phyloP scores from a whole-genome alignment of 1,140 invertebrate genomes.

The Drosophila ambigua region DNA sequence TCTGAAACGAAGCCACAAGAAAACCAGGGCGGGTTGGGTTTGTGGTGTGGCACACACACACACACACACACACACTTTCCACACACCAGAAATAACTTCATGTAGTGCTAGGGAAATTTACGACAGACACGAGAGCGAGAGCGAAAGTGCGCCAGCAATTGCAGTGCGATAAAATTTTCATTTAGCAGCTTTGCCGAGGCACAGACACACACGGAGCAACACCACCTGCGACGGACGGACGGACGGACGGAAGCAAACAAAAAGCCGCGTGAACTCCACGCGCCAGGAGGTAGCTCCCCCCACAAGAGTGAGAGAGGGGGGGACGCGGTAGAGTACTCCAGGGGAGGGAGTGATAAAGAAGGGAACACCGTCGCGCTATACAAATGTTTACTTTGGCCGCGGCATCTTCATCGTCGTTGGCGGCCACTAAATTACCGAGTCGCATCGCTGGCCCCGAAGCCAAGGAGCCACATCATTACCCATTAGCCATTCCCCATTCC shows the following conservation, averaged over 20 bases:
- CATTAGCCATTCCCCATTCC: conserved; percentile 25
- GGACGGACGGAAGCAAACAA: conserved; percentile 55
- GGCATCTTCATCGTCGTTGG: conserved; percentile 46
- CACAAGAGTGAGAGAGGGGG: background rate
- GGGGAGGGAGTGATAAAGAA: conserved; percentile 2
- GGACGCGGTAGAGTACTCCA: background rate
- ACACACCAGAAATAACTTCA: conserved; percentile 55
- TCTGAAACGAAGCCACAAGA: conserved; percentile 3
- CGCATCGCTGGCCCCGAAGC: conserved; percentile 28
- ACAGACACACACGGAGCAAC: conserved; percentile 32
- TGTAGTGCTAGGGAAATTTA: conserved; percentile 62
- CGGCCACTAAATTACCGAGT: conserved; percentile 71
- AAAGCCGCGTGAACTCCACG: conserved; percentile 54
- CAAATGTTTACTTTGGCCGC: conserved; percentile 73
- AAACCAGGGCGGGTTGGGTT: too few relatives aligned
- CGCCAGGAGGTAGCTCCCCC: conserved; percentile 20
- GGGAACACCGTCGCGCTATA: conserved; percentile 30
- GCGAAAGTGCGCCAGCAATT: conserved; percentile 61
- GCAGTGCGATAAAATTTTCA: conserved; percentile 76
- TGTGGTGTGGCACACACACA: background rate
- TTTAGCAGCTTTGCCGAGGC: conserved; percentile 52
- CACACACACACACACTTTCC: background rate
- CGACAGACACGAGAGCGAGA: conserved; percentile 1
- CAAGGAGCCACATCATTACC: conserved; percentile 55
- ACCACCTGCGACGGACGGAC: conserved; percentile 65